Percentiles rank a stretch among this genome's conserved stretches.
phyloP scores from a whole-genome alignment of 1,140 invertebrate genomes.

The Drosophila pruinosa region DNA sequence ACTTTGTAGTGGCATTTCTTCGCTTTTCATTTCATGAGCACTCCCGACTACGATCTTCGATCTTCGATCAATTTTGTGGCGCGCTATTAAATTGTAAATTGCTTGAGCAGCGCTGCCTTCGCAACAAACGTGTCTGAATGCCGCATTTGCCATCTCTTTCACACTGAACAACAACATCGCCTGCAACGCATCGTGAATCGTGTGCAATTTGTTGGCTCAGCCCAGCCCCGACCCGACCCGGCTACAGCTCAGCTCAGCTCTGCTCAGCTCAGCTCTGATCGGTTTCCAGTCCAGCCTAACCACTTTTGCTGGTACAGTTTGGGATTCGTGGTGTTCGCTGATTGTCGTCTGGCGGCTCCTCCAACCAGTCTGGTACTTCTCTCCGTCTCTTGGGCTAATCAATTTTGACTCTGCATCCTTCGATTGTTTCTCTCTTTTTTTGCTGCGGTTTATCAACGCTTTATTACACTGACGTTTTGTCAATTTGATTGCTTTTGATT shows the following conservation, averaged over 20 bases:
- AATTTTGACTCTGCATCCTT: not conserved
- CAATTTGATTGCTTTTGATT: constrained; percentile 82
- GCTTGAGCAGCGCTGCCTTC: constrained; percentile 66
- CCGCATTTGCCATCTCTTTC: constrained; percentile 37
- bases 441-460: constrained; percentile 78
- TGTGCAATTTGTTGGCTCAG: constrained; percentile 68
- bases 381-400: not conserved
- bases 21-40: constrained; percentile 17
- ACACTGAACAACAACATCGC: not conserved
- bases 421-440: constrained; percentile 23
- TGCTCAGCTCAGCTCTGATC: constrained; percentile 2
- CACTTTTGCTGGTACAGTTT: constrained; percentile 47
- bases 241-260: constrained; percentile 17
- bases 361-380: not conserved
- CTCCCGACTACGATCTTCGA: constrained; percentile 8
- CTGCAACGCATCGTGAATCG: constrained; percentile 60
- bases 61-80: constrained; percentile 69
- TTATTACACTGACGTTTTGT: constrained; percentile 81
- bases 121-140: constrained; percentile 78
- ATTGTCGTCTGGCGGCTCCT: constrained; percentile 19
- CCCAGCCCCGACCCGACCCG: constrained; percentile 10
- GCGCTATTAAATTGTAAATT: constrained; percentile 80
- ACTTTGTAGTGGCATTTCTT: not conserved
- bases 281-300: constrained; percentile 12
- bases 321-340: constrained; percentile 55